Conservation (phyloP, 2,797 vertebrate genomes). For the Falco novaeseelandiae region DNA sequence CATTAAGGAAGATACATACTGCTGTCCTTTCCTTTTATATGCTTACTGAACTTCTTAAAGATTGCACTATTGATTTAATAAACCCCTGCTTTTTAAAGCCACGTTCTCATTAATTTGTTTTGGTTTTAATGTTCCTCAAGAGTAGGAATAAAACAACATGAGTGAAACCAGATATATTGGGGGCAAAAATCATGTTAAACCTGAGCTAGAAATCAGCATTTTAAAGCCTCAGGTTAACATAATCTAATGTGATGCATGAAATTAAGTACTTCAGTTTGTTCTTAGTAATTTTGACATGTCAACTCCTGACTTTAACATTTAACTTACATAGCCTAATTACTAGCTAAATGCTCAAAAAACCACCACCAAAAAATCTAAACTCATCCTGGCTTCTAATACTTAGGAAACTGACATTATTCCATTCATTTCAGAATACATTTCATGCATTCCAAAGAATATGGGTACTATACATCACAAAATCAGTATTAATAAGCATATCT, state of each 20-base stretch:
- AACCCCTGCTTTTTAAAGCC: neutral
- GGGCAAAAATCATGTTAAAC: neutral
- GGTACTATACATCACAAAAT: neutral
- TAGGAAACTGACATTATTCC: neutral
- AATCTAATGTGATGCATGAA: neutral
- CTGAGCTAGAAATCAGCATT: neutral
- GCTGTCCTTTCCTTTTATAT: neutral
- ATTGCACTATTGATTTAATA: neutral
- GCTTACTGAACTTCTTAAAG: neutral
- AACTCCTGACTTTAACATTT: neutral
- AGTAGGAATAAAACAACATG: neutral
- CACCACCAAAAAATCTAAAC: neutral
- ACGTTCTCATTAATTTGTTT: neutral
- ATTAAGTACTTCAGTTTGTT: neutral
- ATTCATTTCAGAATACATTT: neutral
- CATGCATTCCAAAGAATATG: neutral
- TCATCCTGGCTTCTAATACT: neutral
- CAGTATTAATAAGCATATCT: neutral
- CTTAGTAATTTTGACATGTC: neutral
- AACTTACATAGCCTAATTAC: neutral
- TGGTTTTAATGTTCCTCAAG: neutral
- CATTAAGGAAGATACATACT: neutral
- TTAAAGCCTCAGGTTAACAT: neutral
- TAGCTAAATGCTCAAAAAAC: neutral
- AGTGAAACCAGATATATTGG: neutral